These are phyloP conservation scores for Teleogryllus oceanicus DNA, from an alignment of 2,888 invertebrate species.

Conservation along the genomic window DNA sequence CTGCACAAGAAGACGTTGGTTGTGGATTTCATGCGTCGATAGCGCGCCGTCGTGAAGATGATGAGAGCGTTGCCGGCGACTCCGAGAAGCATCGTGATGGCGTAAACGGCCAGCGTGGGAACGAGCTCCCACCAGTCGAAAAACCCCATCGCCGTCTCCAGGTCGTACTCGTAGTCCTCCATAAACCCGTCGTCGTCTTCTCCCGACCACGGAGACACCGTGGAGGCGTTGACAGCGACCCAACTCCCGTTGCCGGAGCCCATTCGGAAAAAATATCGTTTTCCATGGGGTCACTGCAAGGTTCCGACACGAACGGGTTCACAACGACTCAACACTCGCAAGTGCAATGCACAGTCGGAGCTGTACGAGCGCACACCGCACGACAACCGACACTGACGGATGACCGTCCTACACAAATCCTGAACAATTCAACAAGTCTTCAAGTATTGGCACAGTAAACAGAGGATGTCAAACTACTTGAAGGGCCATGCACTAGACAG, in stretches of 20 bases:
- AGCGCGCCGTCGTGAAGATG: conserved; percentile 55
- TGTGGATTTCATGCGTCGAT: conserved; percentile 56
- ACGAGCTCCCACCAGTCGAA: conserved; percentile 57
- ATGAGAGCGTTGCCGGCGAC: conserved; percentile 58
- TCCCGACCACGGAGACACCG: not conserved
- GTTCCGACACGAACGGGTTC: no score
- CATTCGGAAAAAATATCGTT: not conserved
- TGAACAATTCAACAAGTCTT: no score
- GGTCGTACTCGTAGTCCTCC: conserved; percentile 50
- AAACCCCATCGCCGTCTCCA: conserved; percentile 49
- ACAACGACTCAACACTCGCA: no score
- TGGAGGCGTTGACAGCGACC: not conserved
- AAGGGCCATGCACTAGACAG: no score
- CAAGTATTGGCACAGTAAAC: no score
- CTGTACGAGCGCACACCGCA: no score
- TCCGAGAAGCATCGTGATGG: conserved; percentile 58
- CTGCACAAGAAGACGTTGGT: conserved; percentile 68
- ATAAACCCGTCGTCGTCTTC: conserved; percentile 24
- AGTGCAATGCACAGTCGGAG: no score
- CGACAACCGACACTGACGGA: no score
- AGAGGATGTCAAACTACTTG: no score
- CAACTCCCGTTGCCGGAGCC: not conserved
- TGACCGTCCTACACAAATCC: no score
- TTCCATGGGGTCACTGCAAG: no score
- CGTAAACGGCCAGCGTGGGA: conserved; percentile 57